phyloP scores from a whole-genome alignment of 2,113 vertebrate species.

The Alosa alosa region DNA sequence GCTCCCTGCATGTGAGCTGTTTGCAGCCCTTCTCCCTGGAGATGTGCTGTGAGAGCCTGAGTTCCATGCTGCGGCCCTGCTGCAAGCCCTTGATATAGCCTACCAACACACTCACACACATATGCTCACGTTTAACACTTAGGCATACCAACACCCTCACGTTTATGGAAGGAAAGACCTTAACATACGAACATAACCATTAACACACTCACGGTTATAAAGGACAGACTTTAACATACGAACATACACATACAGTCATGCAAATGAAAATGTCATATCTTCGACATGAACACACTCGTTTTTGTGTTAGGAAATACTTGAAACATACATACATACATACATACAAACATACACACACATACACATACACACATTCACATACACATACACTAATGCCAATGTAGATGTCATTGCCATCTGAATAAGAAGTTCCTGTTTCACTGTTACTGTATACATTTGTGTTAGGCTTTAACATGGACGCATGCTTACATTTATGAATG shows the following conservation, averaged over 20 bases:
- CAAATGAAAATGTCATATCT: neutral
- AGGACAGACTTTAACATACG: neutral
- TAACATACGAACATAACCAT: neutral
- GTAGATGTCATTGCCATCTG: too few species aligned
- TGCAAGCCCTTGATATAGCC: neutral
- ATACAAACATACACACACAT: too few species aligned
- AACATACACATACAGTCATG: neutral
- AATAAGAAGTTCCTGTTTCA: too few species aligned
- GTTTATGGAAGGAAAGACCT: neutral
- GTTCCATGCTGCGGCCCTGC: too few species aligned
- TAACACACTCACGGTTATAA: neutral
- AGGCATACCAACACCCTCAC: neutral
- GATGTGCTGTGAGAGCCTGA: neutral
- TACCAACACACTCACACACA: neutral
- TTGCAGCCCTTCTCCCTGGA: neutral
- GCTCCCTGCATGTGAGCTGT: neutral
- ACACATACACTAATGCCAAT: too few species aligned
- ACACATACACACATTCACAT: too few species aligned
- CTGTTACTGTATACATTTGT: too few species aligned
- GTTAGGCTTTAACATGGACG: too few species aligned
- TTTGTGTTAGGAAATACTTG: too few species aligned
- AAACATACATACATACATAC: neutral
- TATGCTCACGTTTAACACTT: neutral
- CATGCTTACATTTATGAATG: too few species aligned
- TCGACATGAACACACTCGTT: too few species aligned